phyloP scores from a whole-genome alignment of 1,140 invertebrate species.

The Theocolax elegans region DNA sequence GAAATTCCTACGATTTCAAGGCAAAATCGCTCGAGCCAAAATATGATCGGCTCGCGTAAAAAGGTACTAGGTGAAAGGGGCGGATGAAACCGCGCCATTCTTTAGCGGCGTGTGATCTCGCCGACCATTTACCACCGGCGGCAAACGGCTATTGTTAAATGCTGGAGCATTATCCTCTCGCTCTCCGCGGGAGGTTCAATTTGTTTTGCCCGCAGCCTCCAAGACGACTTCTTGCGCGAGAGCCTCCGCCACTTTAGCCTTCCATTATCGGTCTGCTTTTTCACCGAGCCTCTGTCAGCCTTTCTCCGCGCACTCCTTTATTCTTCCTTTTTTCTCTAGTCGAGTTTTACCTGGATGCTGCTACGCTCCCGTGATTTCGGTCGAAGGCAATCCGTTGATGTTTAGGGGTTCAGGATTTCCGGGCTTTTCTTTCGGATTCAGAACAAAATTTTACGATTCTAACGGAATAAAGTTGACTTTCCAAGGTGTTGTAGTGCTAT shows the following conservation, averaged over 20 bases:
- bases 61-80: conserved; percentile 25
- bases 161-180: conserved; percentile 46
- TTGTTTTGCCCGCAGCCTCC: conserved; percentile 43
- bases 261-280: conserved; percentile 44
- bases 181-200: conserved; percentile 42
- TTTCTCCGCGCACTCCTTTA: not conserved
- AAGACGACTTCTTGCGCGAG: conserved; percentile 35
- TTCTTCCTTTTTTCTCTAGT: not conserved
- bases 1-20: too few species aligned
- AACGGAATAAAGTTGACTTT: too few species aligned
- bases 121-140: conserved; percentile 6
- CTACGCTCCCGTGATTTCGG: conserved; percentile 11
- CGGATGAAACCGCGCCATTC: conserved; percentile 22
- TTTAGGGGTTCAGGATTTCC: not conserved
- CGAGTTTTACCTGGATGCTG: too few species aligned
- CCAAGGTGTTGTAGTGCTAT: too few species aligned
- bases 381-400: conserved; percentile 5
- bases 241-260: conserved; percentile 31
- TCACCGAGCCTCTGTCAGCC: conserved; percentile 8
- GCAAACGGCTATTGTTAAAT: conserved; percentile 48
- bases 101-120: conserved; percentile 17
- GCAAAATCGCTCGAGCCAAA: conserved; percentile 40
- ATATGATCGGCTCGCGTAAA: conserved; percentile 24
- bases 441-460: too few species aligned
- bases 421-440: too few species aligned